Conservation (phyloP, 92 coral and sea anemone species). For the Porites rus region DNA sequence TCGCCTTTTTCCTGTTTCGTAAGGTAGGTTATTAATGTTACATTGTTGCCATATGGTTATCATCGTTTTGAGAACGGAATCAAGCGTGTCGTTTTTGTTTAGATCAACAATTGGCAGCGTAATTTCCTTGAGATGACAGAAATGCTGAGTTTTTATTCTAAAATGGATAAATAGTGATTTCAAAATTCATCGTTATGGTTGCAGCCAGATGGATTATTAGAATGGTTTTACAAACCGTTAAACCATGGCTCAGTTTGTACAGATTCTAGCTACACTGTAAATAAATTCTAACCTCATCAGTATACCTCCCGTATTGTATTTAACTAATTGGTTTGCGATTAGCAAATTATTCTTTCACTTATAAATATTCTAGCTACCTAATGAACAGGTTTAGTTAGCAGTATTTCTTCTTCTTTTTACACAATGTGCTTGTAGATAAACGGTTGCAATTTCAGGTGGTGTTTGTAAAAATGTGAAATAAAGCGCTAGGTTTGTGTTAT, state of each 20-base stretch:
- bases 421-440: constrained; percentile 1
- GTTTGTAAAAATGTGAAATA: constrained; percentile 17
- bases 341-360: constrained; percentile 8
- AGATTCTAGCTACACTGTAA: background rate
- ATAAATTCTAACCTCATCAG: no score
- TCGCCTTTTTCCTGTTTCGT: constrained; percentile 6
- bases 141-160: background rate
- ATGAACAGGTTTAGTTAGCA: background rate
- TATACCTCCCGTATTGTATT: background rate
- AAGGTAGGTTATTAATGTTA: constrained; percentile 18
- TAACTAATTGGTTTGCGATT: background rate
- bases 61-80: background rate
- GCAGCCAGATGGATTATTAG: background rate
- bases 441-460: background rate
- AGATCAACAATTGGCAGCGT: background rate
- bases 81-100: background rate
- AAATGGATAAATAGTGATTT: background rate
- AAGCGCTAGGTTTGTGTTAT: constrained; percentile 37
- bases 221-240: constrained; percentile 14
- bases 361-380: background rate
- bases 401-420: constrained; percentile 15
- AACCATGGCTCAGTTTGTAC: constrained; percentile 4
- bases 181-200: background rate
- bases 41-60: constrained; percentile 3
- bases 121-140: no score